Evolutionary conservation across 1,140 invertebrate genomes (phyloP).

Genomic region (Aphelenchoides besseyi): DNA sequence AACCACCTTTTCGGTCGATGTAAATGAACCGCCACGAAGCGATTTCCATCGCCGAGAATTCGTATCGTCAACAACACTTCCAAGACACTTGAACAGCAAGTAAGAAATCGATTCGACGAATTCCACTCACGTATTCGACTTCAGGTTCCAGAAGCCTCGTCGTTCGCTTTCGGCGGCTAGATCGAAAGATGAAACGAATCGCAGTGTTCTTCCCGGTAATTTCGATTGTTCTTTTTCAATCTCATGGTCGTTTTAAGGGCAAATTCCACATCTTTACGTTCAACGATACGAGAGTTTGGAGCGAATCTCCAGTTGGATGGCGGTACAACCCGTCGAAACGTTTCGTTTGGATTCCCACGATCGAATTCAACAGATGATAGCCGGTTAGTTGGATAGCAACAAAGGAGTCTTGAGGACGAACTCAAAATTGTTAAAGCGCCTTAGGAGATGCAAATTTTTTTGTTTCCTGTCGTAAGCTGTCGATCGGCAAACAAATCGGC

Average conservation of each 20-base stretch:
- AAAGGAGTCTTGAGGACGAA: too few relatives aligned
- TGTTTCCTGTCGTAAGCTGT: too few relatives aligned
- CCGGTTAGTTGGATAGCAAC: not conserved
- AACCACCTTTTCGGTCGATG: not conserved
- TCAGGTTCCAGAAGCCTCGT: not conserved
- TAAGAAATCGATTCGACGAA: not conserved
- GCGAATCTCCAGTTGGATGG: not conserved
- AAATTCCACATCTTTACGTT: not conserved
- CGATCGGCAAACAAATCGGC: too few relatives aligned
- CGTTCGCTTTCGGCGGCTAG: not conserved
- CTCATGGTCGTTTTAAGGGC: not conserved
- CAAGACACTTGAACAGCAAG: not conserved
- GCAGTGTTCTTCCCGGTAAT: not conserved
- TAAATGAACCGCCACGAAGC: constrained; percentile 2
- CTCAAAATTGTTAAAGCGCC: too few relatives aligned
- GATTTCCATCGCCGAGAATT: not conserved
- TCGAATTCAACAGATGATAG: not conserved
- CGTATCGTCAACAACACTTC: not conserved
- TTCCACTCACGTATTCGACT: not conserved
- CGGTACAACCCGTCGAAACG: not conserved
- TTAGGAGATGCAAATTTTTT: too few relatives aligned
- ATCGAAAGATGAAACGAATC: not conserved
- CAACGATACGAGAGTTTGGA: constrained; percentile 6
- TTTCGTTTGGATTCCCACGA: not conserved
- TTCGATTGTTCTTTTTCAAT: not conserved